A percentile compares a stretch with the other conserved stretches of the same genome.
Evolutionary conservation across 1,140 invertebrate species (phyloP).

Genomic region (Acyrthosiphon pisum): DNA sequence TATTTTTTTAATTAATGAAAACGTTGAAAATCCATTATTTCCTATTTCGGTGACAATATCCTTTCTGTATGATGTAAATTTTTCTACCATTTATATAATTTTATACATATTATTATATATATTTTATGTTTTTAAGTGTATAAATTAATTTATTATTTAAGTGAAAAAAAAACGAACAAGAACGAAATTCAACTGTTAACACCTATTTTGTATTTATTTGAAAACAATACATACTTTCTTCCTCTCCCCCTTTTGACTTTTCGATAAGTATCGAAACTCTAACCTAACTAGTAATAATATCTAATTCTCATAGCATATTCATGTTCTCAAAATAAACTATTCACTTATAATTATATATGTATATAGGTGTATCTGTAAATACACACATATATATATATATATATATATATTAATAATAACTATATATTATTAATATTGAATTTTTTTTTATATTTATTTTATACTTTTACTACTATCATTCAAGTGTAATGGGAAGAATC

Average conservation of each 20-base stretch:
- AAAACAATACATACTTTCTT: slow-evolving; percentile 25
- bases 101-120: slow-evolving; percentile 56
- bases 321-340: slow-evolving; percentile 44
- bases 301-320: slow-evolving; percentile 39
- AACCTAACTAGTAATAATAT: slow-evolving; percentile 36
- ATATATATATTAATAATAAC: slow-evolving; percentile 14
- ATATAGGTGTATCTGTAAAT: not conserved
- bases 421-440: slow-evolving; percentile 55
- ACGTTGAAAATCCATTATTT: slow-evolving; percentile 43
- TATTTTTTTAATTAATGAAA: slow-evolving; percentile 52
- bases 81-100: slow-evolving; percentile 58
- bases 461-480: slow-evolving; percentile 46
- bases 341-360: slow-evolving; percentile 21
- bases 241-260: not conserved
- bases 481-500: slow-evolving; percentile 55
- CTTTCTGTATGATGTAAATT: slow-evolving; percentile 57
- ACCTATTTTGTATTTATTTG: slow-evolving; percentile 42
- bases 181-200: slow-evolving; percentile 23
- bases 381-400: not conserved
- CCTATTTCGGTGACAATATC: slow-evolving; percentile 57
- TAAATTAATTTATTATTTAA: slow-evolving; percentile 57
- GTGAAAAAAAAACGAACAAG: slow-evolving; percentile 44
- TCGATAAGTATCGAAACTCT: not conserved
- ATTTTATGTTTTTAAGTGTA: slow-evolving; percentile 58
- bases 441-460: slow-evolving; percentile 52